A percentile compares a stretch with the other conserved stretches of the same genome.
Evolutionary conservation across 2,888 invertebrate genomes (phyloP).

Genomic region (Buathra laborator): DNA sequence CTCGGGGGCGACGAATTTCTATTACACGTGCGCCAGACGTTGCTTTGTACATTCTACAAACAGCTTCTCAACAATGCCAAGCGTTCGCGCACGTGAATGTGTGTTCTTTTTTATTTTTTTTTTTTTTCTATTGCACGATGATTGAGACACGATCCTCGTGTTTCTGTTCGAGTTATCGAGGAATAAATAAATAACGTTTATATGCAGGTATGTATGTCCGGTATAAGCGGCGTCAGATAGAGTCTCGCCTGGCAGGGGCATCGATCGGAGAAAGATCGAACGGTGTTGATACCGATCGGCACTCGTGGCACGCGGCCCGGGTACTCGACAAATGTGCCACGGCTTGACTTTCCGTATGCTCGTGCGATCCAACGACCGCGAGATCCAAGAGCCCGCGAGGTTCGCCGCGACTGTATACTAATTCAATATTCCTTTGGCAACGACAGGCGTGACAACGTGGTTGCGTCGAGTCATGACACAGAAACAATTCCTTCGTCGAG

Average conservation of each 20-base stretch:
- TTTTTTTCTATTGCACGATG: neutral
- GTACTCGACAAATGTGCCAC: conserved; percentile 53
- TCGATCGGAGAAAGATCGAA: conserved; percentile 66
- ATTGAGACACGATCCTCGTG: conserved; percentile 34
- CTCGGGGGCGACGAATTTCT: conserved; percentile 19
- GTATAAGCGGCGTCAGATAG: conserved; percentile 7
- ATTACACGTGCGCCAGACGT: neutral
- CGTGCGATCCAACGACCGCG: conserved; percentile 13
- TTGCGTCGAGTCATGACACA: conserved; percentile 78
- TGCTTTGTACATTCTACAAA: neutral
- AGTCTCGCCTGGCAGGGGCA: conserved; percentile 44
- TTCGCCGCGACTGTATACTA: conserved; percentile 64
- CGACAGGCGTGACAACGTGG: conserved; percentile 79
- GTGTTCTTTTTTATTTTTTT: neutral
- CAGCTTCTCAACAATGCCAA: neutral
- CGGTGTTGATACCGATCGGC: conserved; percentile 65
- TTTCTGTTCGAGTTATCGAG: conserved; percentile 18
- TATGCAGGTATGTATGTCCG: conserved; percentile 36
- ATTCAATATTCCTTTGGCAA: conserved; percentile 78
- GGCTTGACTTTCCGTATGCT: conserved; percentile 21
- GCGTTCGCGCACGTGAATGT: neutral
- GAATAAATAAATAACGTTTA: conserved; percentile 46
- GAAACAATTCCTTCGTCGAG: conserved; percentile 78
- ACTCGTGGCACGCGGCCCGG: conserved; percentile 64
- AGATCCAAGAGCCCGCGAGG: conserved; percentile 40